Evolutionary conservation across 2,113 vertebrate genomes (phyloP).

Genomic region (Ptychochromis oligacanthus): DNA sequence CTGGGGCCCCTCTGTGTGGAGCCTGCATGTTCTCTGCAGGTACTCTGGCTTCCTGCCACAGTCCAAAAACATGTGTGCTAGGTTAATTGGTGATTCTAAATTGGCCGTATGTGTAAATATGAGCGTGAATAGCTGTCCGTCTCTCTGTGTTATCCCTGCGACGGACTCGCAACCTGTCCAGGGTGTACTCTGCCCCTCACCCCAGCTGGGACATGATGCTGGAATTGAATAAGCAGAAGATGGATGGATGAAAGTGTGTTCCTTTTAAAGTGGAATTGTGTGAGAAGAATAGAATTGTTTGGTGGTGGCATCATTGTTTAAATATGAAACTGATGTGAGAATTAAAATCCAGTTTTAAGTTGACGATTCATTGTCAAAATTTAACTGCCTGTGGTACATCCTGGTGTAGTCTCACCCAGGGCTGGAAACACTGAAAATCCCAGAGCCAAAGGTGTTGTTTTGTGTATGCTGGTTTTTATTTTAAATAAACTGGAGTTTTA

Average conservation of each 20-base stretch:
- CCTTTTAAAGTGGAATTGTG: neutral
- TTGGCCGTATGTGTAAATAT: neutral
- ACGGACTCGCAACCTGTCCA: accelerated
- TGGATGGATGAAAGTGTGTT: neutral
- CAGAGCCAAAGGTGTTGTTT: neutral
- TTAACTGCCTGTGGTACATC: neutral
- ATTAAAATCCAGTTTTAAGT: slow-evolving; percentile 37
- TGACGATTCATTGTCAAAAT: neutral
- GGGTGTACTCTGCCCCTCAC: accelerated
- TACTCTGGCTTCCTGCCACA: neutral
- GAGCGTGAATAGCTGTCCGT: accelerated
- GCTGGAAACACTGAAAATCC: neutral
- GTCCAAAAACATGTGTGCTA: no score
- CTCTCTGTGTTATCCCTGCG: neutral
- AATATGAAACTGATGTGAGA: neutral
- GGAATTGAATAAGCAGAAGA: neutral
- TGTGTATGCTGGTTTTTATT: neutral
- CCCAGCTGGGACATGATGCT: neutral
- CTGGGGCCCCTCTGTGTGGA: neutral
- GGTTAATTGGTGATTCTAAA: neutral
- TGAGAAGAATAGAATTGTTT: neutral
- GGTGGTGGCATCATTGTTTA: slow-evolving; percentile 7
- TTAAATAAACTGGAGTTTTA: neutral
- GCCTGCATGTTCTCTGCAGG: neutral
- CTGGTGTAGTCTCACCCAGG: neutral